Base-by-base conservation (phyloP, 2,113 vertebrate species). In the Sporophila hypoxantha region DNA sequence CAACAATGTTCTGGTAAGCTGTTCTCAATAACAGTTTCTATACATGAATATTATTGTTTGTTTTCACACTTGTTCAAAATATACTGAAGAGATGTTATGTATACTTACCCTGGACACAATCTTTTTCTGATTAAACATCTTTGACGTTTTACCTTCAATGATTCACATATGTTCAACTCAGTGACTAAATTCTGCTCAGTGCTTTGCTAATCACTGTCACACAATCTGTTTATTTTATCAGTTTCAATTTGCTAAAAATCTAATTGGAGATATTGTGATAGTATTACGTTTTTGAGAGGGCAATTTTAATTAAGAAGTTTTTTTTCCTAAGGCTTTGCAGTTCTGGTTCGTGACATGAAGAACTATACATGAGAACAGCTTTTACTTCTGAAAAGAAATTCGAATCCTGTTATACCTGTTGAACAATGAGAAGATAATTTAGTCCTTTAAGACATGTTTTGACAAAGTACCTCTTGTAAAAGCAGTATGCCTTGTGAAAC, bases 241-340 rank as follows among this genome's bases (percentile, higher is more conserved):
- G 37, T 75, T 94, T 90, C 68, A 94, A 82, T 88, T 93, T 88
- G 68, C 53, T 88, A 80, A 80, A 90, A 92, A 74, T 85, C 49
- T 80, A 88, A 67, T 68, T 85, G 49, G 57, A 80, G 68, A 79
- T 80, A 6, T 41, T 91, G 20, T 70, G 77, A 90, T 88, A 87
- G 27, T n/a, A 74, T 60, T 74, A 61, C 27, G 6, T 77, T 71
- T 23, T 64, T 76, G 42, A 85, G 20, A 82, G 4, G 4, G 23
- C 30, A 83, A 69, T 86, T 37, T 77, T 87, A 90, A 88, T 78
- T 75, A 93, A 69, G 50, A 64, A 36, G 14, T 0, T 25, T 71
- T 64, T 79, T 79, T 83, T 75, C 3, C 52, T 46, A 50, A 85
- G 62, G 17, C 12, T 90, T 86, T 73, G 34, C 23, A 73, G 18